phyloP scores from a whole-genome alignment of 1,140 invertebrate species.

The Colletes latitarsis region DNA sequence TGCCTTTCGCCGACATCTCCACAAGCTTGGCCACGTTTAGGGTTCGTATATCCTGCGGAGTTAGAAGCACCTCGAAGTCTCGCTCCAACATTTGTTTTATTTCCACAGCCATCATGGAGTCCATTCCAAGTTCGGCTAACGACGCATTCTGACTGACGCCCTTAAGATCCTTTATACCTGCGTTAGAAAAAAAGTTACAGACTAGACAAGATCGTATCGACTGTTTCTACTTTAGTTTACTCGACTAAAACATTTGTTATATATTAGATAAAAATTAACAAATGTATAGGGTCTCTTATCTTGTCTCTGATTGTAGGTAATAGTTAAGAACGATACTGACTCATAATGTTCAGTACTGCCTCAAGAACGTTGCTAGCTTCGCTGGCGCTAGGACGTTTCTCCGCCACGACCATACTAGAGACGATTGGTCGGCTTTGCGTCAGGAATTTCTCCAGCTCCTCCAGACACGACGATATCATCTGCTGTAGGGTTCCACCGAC shows the following conservation, averaged over 20 bases:
- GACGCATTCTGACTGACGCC: slow-evolving; percentile 84
- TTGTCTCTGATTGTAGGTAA: too few species aligned
- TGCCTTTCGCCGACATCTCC: slow-evolving; percentile 73
- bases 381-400: slow-evolving; percentile 77
- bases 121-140: slow-evolving; percentile 89
- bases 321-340: slow-evolving; percentile 53
- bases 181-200: not conserved
- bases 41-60: slow-evolving; percentile 86
- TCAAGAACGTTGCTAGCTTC: slow-evolving; percentile 76
- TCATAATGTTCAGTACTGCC: slow-evolving; percentile 80
- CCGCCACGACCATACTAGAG: slow-evolving; percentile 84
- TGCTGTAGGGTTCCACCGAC: slow-evolving; percentile 86
- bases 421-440: slow-evolving; percentile 83
- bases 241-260: too few species aligned
- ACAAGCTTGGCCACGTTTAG: slow-evolving; percentile 83
- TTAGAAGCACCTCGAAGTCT: slow-evolving; percentile 87
- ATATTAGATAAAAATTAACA: too few species aligned
- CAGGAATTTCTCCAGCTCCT: slow-evolving; percentile 83
- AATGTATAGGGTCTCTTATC: too few species aligned
- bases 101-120: slow-evolving; percentile 92
- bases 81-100: slow-evolving; percentile 89
- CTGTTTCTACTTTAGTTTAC: too few species aligned
- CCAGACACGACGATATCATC: slow-evolving; percentile 84
- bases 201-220: too few species aligned
- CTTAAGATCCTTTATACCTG: slow-evolving; percentile 79